Base-by-base conservation (phyloP, 92 coral and sea anemone species). In the Actinernus sp. region DNA sequence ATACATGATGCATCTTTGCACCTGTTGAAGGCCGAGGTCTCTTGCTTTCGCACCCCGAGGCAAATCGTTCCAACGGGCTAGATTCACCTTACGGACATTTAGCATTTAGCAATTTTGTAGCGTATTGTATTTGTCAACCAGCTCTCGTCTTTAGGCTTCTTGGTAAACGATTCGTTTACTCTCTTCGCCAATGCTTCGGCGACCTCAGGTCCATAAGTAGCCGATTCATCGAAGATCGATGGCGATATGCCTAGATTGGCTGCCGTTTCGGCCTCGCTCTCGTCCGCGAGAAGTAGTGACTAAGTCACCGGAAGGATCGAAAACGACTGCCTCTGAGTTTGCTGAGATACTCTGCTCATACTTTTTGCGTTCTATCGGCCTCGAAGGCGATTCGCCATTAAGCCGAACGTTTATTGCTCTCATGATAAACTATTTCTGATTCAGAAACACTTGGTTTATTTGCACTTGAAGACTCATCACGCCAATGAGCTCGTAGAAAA, bases 101-200 rank as follows among this genome's bases (percentile, higher is more conserved):
- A n/a, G n/a, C 54, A 21, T 26, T 48, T 20, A 48, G 26, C 29
- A 7, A 48, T 48, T 48, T 30, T 48, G 27, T 0, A 30, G 54
- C 27, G 54, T 21, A 30, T 3, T 21, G 4, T 48, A 48, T 17
- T 48, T 48, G 9, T 48, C 54, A 48, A 30, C 29, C 26, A 48
- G 26, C n/a, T n/a, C n/a, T 30, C 26, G 27, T 48, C 54, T 21
- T 21, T 48, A 3, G 54, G 54, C 54, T 48, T 48, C 54, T 48
- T 2, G 26, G 54, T 21, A 48, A 48, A 48, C 0, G 54, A 9
- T 0, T 48, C 26, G 26, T 17, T 48, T 9, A 48, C n/a, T n/a
- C n/a, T n/a, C n/a, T n/a, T n/a, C n/a, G n/a, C n/a, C n/a, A n/a
- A n/a, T n/a, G n/a, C n/a, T n/a, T n/a, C n/a, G n/a, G n/a, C n/a